A percentile compares a stretch with the other conserved stretches of the same genome.
These are phyloP conservation scores for Apostichopus parvimensis DNA, from an alignment of 35 echinoderm and acorn worm species.

Conservation along the genomic window DNA sequence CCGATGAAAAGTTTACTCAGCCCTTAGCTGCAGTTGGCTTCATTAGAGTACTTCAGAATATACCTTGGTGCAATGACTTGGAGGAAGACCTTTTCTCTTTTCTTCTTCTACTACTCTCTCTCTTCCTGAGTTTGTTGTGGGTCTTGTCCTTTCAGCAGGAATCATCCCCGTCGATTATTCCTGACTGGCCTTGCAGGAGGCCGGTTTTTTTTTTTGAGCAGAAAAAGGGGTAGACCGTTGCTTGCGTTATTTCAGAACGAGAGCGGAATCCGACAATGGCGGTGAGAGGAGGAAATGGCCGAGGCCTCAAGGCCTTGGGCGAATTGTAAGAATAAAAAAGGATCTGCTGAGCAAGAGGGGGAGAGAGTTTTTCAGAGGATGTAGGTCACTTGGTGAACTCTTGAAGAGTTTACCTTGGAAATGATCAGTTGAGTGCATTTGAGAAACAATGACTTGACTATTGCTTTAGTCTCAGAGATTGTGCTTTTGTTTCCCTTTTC, in stretches of 20 bases:
- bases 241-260: not conserved
- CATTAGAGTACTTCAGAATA: constrained; percentile 29
- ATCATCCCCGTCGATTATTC: constrained; percentile 22
- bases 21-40: constrained; percentile 2
- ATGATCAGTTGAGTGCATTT: too few relatives aligned
- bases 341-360: not conserved
- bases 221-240: not conserved
- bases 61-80: constrained; percentile 16
- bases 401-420: not conserved
- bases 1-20: not conserved
- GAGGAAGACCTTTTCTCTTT: not conserved
- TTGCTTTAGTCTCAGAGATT: too few relatives aligned
- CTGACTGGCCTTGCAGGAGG: constrained; percentile 39
- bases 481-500: too few relatives aligned
- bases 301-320: constrained; percentile 33
- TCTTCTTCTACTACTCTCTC: not conserved
- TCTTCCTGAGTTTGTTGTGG: too few relatives aligned
- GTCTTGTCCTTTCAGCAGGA: constrained; percentile 22
- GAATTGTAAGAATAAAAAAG: constrained; percentile 7
- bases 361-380: not conserved
- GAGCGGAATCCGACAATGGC: not conserved
- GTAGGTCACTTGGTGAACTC: constrained; percentile 35
- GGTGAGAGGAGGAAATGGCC: not conserved
- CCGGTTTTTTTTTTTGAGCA: not conserved
- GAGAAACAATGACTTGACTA: too few relatives aligned